Percentiles rank a stretch among this genome's conserved stretches.
phyloP scores from a whole-genome alignment of 2,797 vertebrate genomes.

The Cercopithecus hamlyni region DNA sequence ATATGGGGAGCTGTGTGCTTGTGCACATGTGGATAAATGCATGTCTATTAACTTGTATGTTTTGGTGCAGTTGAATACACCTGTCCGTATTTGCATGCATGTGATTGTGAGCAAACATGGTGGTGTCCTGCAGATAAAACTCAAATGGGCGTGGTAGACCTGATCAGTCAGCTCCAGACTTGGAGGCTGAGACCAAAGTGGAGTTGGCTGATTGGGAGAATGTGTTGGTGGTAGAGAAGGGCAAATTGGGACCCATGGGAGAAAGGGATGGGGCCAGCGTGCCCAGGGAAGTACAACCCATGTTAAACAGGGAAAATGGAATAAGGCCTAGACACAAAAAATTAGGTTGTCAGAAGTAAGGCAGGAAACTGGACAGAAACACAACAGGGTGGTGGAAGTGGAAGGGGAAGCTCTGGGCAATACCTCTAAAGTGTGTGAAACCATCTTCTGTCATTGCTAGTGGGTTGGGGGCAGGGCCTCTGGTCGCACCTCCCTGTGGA shows the following conservation, averaged over 20 bases:
- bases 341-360: background rate
- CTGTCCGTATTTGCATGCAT: background rate
- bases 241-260: fast-evolving
- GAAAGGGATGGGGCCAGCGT: no score
- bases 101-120: background rate
- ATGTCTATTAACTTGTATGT: background rate
- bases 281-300: background rate
- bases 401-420: background rate
- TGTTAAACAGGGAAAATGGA: background rate
- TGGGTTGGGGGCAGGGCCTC: background rate
- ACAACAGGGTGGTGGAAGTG: background rate
- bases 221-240: no score
- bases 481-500: background rate
- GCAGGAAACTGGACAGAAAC: background rate
- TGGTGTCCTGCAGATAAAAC: background rate
- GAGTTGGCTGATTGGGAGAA: background rate
- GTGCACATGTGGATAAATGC: background rate
- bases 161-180: background rate
- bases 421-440: background rate
- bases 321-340: background rate
- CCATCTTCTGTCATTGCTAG: background rate
- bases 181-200: background rate
- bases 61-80: background rate
- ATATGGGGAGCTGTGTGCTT: background rate
- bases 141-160: background rate